These are phyloP conservation scores for Netelia virgata DNA, from an alignment of 2,888 invertebrate species.

Conservation along the genomic window DNA sequence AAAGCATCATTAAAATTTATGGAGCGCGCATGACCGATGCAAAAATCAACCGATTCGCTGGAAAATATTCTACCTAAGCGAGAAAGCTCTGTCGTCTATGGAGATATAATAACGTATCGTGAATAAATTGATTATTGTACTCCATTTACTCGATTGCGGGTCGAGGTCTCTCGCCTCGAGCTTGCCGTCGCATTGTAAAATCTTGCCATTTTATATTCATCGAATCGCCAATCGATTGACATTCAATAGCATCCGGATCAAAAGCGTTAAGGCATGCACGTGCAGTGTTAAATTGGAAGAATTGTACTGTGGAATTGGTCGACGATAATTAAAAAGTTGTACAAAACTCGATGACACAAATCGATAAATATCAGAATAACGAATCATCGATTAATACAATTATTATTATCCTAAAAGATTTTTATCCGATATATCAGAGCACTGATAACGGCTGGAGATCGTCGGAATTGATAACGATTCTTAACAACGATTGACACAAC, in stretches of 20 bases:
- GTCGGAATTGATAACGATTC: neutral
- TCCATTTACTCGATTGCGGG: constrained; percentile 55
- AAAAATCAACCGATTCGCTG: neutral
- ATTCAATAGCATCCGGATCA: constrained; percentile 23
- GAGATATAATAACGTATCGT: constrained; percentile 6
- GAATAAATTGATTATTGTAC: constrained; percentile 30
- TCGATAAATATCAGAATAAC: neutral
- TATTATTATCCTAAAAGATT: neutral
- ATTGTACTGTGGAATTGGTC: neutral
- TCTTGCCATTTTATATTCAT: constrained; percentile 36
- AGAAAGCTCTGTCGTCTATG: neutral
- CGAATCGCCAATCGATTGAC: constrained; percentile 28
- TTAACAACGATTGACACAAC: neutral
- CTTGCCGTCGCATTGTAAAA: constrained; percentile 31
- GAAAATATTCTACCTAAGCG: neutral
- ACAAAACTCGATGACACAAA: neutral
- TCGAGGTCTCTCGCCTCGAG: constrained; percentile 48
- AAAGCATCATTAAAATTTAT: neutral
- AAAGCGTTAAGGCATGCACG: constrained; percentile 4
- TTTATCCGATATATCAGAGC: neutral
- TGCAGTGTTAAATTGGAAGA: constrained; percentile 1
- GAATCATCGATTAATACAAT: neutral
- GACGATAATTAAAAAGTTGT: neutral
- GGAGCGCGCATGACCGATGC: too few relatives aligned
- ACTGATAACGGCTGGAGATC: neutral